phyloP scores from a whole-genome alignment of 2,888 invertebrate genomes.

The Drosophila borealis region DNA sequence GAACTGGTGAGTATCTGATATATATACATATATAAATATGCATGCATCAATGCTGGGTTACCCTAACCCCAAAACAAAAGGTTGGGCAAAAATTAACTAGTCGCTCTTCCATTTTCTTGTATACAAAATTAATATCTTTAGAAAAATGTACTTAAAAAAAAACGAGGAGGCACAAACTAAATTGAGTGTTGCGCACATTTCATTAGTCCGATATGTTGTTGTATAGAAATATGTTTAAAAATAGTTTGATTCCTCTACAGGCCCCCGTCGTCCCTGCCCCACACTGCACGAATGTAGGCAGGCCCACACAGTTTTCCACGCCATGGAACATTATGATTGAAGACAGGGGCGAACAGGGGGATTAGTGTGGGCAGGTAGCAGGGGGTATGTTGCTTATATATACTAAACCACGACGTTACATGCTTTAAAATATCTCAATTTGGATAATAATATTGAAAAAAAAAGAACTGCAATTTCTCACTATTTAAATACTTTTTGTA shows the following conservation, averaged over 20 bases:
- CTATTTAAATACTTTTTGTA: too few relatives aligned
- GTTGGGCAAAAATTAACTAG: neutral
- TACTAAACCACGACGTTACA: too few relatives aligned
- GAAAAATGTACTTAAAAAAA: constrained; percentile 1
- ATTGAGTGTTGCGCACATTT: constrained; percentile 41
- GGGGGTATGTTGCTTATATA: too few relatives aligned
- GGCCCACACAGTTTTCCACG: constrained; percentile 53
- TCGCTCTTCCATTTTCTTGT: constrained; percentile 1
- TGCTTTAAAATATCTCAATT: too few relatives aligned
- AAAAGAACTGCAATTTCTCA: too few relatives aligned
- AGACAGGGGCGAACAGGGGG: constrained; percentile 8
- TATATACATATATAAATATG: neutral
- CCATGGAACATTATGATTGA: constrained; percentile 41
- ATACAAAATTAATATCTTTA: constrained; percentile 24
- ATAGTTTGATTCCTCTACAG: constrained; percentile 62
- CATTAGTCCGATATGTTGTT: constrained; percentile 44
- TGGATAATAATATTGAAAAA: too few relatives aligned
- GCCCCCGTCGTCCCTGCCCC: neutral
- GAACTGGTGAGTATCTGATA: constrained; percentile 88
- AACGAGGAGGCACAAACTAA: constrained; percentile 6
- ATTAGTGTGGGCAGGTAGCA: neutral
- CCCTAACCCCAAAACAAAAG: constrained; percentile 25
- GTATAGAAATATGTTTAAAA: constrained; percentile 68
- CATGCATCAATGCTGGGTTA: neutral
- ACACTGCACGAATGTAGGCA: constrained; percentile 16